Evolutionary conservation across 2,888 invertebrate species (phyloP).

Genomic region (Cheilosia variabilis): DNA sequence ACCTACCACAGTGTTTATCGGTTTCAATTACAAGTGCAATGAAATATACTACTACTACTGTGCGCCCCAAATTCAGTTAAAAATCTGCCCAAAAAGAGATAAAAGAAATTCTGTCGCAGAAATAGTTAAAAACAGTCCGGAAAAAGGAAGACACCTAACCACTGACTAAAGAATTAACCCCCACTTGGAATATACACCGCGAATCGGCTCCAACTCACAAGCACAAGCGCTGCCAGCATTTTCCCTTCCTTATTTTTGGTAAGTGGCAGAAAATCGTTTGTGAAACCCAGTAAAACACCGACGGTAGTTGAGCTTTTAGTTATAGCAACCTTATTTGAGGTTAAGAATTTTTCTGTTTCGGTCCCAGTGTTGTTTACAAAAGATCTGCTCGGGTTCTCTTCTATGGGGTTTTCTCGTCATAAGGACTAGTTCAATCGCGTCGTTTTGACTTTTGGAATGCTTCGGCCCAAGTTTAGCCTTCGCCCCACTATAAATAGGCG

Average conservation of each 20-base stretch:
- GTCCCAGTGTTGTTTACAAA: background rate
- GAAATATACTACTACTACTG: background rate
- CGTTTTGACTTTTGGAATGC: too few species aligned
- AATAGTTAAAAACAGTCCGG: background rate
- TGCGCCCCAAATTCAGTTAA: background rate
- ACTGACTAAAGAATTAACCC: background rate
- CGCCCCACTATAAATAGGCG: too few species aligned
- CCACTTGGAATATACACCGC: background rate
- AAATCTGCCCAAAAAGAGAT: background rate
- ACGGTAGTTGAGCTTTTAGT: background rate
- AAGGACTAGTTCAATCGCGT: too few species aligned
- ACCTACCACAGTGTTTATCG: slow-evolving; percentile 18
- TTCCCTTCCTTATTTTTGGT: slow-evolving; percentile 7
- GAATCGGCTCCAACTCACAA: background rate
- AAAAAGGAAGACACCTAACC: background rate
- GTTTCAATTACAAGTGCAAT: slow-evolving; percentile 13
- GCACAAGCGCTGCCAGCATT: background rate
- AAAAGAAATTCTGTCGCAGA: background rate
- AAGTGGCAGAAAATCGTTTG: background rate
- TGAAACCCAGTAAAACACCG: background rate
- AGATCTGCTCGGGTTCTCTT: background rate
- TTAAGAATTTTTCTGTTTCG: background rate
- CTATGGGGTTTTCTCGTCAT: too few species aligned
- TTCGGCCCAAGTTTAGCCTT: too few species aligned
- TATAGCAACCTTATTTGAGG: background rate